Base-by-base conservation (phyloP, 2,113 vertebrate species). In the Oryzias javanicus region DNA sequence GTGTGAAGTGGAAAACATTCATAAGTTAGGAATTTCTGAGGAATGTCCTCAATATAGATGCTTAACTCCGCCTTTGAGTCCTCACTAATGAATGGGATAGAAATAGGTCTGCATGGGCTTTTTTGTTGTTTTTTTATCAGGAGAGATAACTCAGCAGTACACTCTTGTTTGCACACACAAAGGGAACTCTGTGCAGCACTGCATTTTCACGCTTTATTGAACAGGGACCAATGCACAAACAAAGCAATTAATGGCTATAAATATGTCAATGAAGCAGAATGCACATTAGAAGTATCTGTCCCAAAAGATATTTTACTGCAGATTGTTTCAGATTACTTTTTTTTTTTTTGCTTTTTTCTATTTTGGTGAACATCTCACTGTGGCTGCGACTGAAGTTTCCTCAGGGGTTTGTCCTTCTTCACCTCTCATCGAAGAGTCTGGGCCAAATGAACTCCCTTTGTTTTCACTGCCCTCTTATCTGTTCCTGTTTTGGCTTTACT, bases 111-210 rank as follows among this genome's bases (percentile, higher is more conserved):
- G 56, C 3, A 5, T 73, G 80, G 35, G 10, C 35, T 35, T 12
- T 35, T 35, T 8, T 29, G 4, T 27, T 27, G 3, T 7, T 85
- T 67, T 87, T 86, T 80, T 81, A 81, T 85, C 76, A 58, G 24
- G 74, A 56, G 72, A 84, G 81, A 82, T 83, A 79, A 76, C 80
- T 89, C 85, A 74, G 64, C 75, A 58, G 62, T 78, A 51, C 22
- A 27, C 71, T 83, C 78, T 76, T 64, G 63, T 79, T 82, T 85
- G 71, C 65, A n/a, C 57, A 66, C 61, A 91, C 86, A 91, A 91
- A 87, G 82, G 73, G 49, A 42, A 63, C 79, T 74, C 54, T 89
- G 83, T 90, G 79, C 61, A 49, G 59, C 64, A 63, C 65, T 67
- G 79, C 66, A 67, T 80, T 73, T 82, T 77, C 72, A 80, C 45